Evolutionary conservation across 2,888 invertebrate species (phyloP).

Genomic region (Aleiodes leptofemur): DNA sequence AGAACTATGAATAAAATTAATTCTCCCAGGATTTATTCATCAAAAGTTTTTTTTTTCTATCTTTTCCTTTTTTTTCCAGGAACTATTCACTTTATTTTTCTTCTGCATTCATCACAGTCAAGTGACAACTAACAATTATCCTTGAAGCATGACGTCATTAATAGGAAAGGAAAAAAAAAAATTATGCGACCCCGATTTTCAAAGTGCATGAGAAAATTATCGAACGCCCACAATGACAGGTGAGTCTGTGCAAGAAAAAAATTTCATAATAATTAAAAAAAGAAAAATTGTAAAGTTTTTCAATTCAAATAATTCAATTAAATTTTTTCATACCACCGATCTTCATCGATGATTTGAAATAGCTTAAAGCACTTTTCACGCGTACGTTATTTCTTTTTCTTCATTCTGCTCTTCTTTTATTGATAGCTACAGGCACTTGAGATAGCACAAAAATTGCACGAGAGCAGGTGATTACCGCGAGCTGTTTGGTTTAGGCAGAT

Average conservation of each 20-base stretch:
- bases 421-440: conserved; percentile 12
- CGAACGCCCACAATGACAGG: conserved; percentile 52
- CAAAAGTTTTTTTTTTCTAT: not conserved
- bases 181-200: conserved; percentile 53
- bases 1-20: conserved; percentile 28
- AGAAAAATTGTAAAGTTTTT: not conserved
- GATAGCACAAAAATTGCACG: conserved; percentile 30
- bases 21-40: not conserved
- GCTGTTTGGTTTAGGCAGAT: conserved; percentile 49
- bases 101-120: not conserved
- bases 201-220: conserved; percentile 56
- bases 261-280: not conserved
- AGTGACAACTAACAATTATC: conserved; percentile 17
- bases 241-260: too few relatives aligned
- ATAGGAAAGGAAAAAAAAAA: not conserved
- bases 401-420: conserved; percentile 15
- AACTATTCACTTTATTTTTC: too few relatives aligned
- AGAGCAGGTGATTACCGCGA: conserved; percentile 59
- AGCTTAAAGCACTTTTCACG: conserved; percentile 29
- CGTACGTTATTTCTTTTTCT: conserved; percentile 25
- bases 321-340: conserved; percentile 1
- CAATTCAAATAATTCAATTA: conserved; percentile 12
- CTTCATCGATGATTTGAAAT: conserved; percentile 16
- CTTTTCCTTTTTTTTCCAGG: too few relatives aligned
- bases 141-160: conserved; percentile 28